Base-by-base conservation (phyloP, 2,113 vertebrate species). In the Antechinus stuartii region DNA sequence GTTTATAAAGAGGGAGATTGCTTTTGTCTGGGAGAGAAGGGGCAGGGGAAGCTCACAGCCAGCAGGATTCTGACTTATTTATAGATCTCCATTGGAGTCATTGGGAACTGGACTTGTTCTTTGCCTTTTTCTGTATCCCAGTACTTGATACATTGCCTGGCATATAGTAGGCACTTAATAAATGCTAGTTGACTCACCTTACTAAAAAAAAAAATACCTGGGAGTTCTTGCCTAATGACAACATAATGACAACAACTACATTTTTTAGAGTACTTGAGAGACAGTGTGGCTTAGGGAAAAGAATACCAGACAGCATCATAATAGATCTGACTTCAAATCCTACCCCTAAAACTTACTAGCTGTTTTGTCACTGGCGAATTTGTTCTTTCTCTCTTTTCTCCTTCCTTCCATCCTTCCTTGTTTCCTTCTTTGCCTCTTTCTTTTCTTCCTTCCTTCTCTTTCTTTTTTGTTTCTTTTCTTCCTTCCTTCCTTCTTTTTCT, bases 1-100 rank as follows among this genome's bases (percentile, higher is more conserved):
- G 30, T 61, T 61, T 61, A 25, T 68, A 35, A 68, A 68, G 27
- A 16, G 61, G 12, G 30, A 5, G 30, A 68, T 68, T 68, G 30
- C 61, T 35, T 68, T 30, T 61, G 57, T 26, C 2, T 61, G 26
- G 57, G 8, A 56, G 55, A 22, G 54, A 19, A 30, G 57, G 26
- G 27, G 27, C 26, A 61, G 8, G 27, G 11, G 27, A 61, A 35
- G 3, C 53, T 91, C 93, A 94, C 91, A 89, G 55, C 90, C 56
- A 97, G 92, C 68, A 68, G 76, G 97, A 95, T 90, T 24, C 11
- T 90, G 53, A 42, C 84, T 96, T 95, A 95, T 94, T 94, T 89
- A 93, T 94, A 97, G 94, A 0, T 0, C 91, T 55, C 95, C 54
- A 68, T 91, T 94, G 11, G 61, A 2, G 0, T 4, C 12, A 30